Evolutionary conservation across 1,140 invertebrate genomes (phyloP).

Genomic region (Formica exsecta): DNA sequence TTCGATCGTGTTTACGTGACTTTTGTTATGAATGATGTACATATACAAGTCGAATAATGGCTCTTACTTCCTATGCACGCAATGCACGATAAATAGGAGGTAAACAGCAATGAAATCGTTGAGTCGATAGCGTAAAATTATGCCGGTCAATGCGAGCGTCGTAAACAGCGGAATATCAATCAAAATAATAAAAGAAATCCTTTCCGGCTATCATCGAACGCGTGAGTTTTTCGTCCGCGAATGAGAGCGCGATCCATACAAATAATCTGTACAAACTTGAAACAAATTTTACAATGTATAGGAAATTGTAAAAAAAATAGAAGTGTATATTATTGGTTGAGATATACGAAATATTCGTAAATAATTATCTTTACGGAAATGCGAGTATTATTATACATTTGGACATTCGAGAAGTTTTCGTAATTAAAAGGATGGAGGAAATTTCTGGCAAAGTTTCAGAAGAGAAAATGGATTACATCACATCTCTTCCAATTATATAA

Average conservation of each 20-base stretch:
- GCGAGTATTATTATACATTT: neutral
- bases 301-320: neutral
- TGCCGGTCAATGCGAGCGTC: neutral
- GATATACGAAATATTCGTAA: neutral
- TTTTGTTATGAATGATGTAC: no score
- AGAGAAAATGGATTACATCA: neutral
- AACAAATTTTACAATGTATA: neutral
- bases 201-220: no score
- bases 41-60: no score
- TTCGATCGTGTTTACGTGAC: no score
- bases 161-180: slow-evolving; percentile 9
- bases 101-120: neutral
- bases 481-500: no score
- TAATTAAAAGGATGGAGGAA: neutral
- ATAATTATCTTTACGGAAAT: neutral
- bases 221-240: no score
- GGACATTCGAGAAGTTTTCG: neutral
- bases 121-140: no score
- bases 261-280: neutral
- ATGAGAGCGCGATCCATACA: neutral
- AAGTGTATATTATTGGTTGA: neutral
- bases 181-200: neutral
- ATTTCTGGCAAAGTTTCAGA: neutral
- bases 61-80: no score
- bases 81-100: neutral